Evolutionary conservation across 2,797 vertebrate species (phyloP).

Genomic region (Alca torda): DNA sequence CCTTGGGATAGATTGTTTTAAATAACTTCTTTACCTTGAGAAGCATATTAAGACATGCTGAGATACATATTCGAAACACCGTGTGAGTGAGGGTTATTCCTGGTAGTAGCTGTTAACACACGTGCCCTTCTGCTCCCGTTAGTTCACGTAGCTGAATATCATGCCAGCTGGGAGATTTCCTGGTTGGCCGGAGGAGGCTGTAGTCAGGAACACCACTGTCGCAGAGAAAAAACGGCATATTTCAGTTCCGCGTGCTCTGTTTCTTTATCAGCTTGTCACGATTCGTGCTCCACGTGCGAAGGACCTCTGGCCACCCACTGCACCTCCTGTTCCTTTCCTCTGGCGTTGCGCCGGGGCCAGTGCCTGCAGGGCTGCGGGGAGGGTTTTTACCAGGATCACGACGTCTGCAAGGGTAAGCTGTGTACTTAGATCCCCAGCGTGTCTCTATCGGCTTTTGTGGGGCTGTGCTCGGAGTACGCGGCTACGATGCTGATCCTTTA

Average conservation of each 20-base stretch:
- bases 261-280: constrained; percentile 84
- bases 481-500: background rate
- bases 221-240: background rate
- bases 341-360: constrained; percentile 78
- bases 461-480: background rate
- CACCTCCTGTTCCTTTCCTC: constrained; percentile 74
- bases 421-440: background rate
- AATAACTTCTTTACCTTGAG: background rate
- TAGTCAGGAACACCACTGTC: background rate
- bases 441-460: fast-evolving
- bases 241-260: background rate
- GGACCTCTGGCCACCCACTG: constrained; percentile 86
- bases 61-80: background rate
- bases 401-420: constrained; percentile 84
- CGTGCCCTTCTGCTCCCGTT: background rate
- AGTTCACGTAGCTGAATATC: background rate
- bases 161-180: background rate
- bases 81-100: background rate
- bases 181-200: background rate
- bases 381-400: constrained; percentile 81
- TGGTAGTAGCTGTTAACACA: background rate
- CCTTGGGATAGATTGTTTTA: background rate
- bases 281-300: constrained; percentile 82
- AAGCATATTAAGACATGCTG: background rate
- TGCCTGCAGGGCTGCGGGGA: constrained; percentile 87